Conservation (phyloP, 2,888 invertebrate genomes). For the Drosophila anceps region DNA sequence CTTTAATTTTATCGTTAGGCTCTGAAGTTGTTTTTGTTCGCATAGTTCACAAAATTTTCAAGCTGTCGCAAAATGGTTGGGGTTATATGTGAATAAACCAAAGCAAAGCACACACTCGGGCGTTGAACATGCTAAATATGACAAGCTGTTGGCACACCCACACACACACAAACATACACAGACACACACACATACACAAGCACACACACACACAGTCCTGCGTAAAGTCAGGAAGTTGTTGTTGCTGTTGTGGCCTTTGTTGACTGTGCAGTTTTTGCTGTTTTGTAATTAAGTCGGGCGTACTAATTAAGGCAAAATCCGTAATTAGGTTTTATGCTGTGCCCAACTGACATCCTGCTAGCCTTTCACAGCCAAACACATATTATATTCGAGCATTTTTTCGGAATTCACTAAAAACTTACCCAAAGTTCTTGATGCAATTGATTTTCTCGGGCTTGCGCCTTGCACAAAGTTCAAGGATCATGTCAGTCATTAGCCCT, state of each 20-base stretch:
- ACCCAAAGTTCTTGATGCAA: slow-evolving; percentile 21
- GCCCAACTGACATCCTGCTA: slow-evolving; percentile 25
- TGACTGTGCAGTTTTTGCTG: slow-evolving; percentile 61
- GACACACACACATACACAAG: not conserved
- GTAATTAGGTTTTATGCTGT: slow-evolving; percentile 64
- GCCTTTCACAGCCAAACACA: slow-evolving; percentile 3
- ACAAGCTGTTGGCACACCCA: slow-evolving; percentile 58
- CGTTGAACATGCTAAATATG: slow-evolving; percentile 37
- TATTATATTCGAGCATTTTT: not conserved
- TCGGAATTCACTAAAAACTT: slow-evolving; percentile 21
- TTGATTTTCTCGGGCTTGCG: slow-evolving; percentile 45
- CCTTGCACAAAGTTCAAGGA: slow-evolving; percentile 47
- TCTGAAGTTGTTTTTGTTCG: not conserved
- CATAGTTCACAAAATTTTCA: slow-evolving; percentile 5
- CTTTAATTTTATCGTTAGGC: slow-evolving; percentile 2
- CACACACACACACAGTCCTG: slow-evolving; percentile 7
- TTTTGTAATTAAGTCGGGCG: slow-evolving; percentile 69
- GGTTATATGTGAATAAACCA: slow-evolving; percentile 29
- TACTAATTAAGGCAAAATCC: slow-evolving; percentile 67
- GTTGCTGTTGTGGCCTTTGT: slow-evolving; percentile 34
- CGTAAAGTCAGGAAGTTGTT: slow-evolving; percentile 6
- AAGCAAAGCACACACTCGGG: slow-evolving; percentile 49
- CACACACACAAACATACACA: not conserved
- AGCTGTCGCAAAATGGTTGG: not conserved
- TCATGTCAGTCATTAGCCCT: not conserved